These are phyloP conservation scores for Eidolon helvum DNA, from an alignment of 2,113 vertebrate species.

Conservation along the genomic window DNA sequence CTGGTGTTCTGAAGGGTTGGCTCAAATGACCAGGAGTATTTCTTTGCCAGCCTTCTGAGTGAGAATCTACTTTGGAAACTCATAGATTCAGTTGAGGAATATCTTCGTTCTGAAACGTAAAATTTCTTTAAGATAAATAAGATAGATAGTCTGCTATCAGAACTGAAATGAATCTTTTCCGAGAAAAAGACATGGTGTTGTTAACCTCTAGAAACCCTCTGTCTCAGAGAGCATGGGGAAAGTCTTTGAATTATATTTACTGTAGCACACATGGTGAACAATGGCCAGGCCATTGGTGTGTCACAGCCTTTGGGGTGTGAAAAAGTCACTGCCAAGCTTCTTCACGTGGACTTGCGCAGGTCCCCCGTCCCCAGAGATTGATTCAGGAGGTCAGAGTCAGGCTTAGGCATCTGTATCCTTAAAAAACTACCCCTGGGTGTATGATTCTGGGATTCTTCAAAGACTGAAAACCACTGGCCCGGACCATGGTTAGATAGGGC, in stretches of 20 bases:
- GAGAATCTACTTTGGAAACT: not conserved
- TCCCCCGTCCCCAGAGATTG: not conserved
- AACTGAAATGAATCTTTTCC: not conserved
- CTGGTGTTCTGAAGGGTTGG: not conserved
- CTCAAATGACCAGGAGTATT: not conserved
- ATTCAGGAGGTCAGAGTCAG: not conserved
- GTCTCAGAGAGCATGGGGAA: fast-evolving
- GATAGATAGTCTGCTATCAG: too few relatives aligned
- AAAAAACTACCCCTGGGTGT: not conserved
- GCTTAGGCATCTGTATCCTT: not conserved
- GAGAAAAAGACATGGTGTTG: not conserved
- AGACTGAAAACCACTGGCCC: not conserved
- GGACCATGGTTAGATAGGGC: not conserved
- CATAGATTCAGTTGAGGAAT: not conserved
- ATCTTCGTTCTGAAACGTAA: slow-evolving; percentile 17
- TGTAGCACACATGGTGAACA: not conserved
- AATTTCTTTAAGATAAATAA: slow-evolving; percentile 25
- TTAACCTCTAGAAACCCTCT: not conserved
- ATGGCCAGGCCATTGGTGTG: not conserved
- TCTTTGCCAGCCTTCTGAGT: not conserved
- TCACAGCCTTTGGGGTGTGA: not conserved
- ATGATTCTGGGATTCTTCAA: not conserved
- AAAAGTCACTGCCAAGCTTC: not conserved
- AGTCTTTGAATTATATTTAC: not conserved
- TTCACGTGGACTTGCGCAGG: not conserved